These are phyloP conservation scores for Adela reaumurella DNA, from an alignment of 2,888 invertebrate genomes.

Conservation along the genomic window DNA sequence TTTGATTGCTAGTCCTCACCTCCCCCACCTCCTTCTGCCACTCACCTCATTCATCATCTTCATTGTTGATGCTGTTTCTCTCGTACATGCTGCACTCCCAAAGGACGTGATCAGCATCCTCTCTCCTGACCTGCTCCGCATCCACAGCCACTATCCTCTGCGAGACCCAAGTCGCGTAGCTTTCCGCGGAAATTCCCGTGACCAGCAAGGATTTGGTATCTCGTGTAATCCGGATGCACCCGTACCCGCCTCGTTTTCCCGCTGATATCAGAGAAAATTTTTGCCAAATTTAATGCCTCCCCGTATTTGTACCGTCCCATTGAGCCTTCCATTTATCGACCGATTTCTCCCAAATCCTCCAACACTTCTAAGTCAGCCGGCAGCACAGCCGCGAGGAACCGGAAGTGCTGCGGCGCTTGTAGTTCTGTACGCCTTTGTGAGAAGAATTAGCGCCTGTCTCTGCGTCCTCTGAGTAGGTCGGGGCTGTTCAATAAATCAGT, in stretches of 20 bases:
- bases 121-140: constrained; percentile 12
- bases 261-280: constrained; percentile 3
- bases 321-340: too few species aligned
- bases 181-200: constrained; percentile 6
- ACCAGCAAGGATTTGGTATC: constrained; percentile 6
- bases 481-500: too few species aligned
- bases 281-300: background rate
- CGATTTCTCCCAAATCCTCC: too few species aligned
- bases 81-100: background rate
- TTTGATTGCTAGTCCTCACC: background rate
- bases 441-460: too few species aligned
- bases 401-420: too few species aligned
- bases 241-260: background rate
- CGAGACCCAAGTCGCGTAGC: constrained; percentile 13
- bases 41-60: background rate
- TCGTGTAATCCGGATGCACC: constrained; percentile 4
- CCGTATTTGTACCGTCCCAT: too few species aligned
- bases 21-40: background rate
- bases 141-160: constrained; percentile 22
- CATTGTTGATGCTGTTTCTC: background rate
- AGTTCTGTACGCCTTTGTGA: too few species aligned
- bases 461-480: too few species aligned
- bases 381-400: too few species aligned
- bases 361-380: too few species aligned
- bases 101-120: constrained; percentile 1